Percentiles rank a stretch among this genome's conserved stretches.
phyloP scores from a whole-genome alignment of 2,797 vertebrate species.

The Semotilus atromaculatus region DNA sequence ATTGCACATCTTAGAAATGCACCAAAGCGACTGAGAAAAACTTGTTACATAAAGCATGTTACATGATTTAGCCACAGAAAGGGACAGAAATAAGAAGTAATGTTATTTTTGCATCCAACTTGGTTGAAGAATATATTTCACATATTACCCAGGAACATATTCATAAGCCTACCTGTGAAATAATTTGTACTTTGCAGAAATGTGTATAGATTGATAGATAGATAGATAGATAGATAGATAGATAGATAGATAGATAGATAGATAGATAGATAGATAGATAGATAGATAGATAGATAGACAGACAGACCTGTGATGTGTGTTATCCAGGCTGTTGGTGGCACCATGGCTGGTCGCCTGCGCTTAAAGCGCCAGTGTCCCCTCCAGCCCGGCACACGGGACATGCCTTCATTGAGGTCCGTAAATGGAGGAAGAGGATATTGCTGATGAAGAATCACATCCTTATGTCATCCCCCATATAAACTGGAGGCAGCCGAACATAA shows the following conservation, averaged over 20 bases:
- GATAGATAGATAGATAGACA: slow-evolving; percentile 2
- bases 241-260: no score
- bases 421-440: slow-evolving; percentile 22
- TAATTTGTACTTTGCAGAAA: background rate
- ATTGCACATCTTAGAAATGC: no score
- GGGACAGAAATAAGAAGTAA: background rate
- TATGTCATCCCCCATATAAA: background rate
- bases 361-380: slow-evolving; percentile 59
- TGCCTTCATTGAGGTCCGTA: slow-evolving; percentile 63
- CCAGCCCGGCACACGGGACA: slow-evolving; percentile 64
- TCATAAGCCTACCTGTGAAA: no score
- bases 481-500: background rate
- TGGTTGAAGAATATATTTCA: background rate
- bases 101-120: background rate
- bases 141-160: no score
- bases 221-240: no score
- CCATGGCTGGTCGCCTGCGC: slow-evolving; percentile 57
- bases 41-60: no score
- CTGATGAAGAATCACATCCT: slow-evolving; percentile 30
- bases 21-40: no score
- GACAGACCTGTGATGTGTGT: slow-evolving; percentile 59
- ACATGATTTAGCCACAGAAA: background rate
- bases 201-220: no score
- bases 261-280: background rate
- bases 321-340: slow-evolving; percentile 64